These are phyloP conservation scores for Manis javanica DNA, from an alignment of 2,797 vertebrate species.

Conservation along the genomic window DNA sequence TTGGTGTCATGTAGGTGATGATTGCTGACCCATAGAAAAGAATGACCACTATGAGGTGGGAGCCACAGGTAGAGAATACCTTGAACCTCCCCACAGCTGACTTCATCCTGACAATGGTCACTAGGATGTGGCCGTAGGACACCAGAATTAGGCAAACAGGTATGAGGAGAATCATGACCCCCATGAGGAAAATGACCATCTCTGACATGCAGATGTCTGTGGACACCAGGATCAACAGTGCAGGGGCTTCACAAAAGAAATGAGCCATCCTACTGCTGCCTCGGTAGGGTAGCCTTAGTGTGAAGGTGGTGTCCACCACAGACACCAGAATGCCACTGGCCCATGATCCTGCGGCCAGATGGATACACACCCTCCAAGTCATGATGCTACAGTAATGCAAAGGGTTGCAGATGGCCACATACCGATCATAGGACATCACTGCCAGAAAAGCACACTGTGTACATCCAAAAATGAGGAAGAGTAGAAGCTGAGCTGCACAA, in stretches of 20 bases:
- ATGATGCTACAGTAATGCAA: slow-evolving; percentile 72
- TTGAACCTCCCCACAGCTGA: slow-evolving; percentile 61
- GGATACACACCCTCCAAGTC: slow-evolving; percentile 61
- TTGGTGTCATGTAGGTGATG: slow-evolving; percentile 72
- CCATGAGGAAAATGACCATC: slow-evolving; percentile 74
- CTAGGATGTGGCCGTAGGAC: slow-evolving; percentile 65
- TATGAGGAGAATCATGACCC: slow-evolving; percentile 70
- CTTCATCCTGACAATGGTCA: slow-evolving; percentile 69
- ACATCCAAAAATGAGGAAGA: slow-evolving; percentile 75
- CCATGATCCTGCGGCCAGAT: slow-evolving; percentile 72
- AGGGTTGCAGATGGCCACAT: slow-evolving; percentile 71
- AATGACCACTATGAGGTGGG: slow-evolving; percentile 67
- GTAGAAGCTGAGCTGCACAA: slow-evolving; percentile 66
- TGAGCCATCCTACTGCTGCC: slow-evolving; percentile 71
- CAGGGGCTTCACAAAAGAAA: slow-evolving; percentile 80
- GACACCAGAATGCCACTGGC: slow-evolving; percentile 71
- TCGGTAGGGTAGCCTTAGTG: slow-evolving; percentile 65
- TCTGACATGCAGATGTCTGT: slow-evolving; percentile 55
- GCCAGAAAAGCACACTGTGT: slow-evolving; percentile 73
- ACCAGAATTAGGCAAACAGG: slow-evolving; percentile 70
- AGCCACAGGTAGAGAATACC: slow-evolving; percentile 76
- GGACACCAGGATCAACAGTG: slow-evolving; percentile 66
- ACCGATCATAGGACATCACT: slow-evolving; percentile 76
- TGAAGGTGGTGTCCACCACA: slow-evolving; percentile 66
- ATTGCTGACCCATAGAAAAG: slow-evolving; percentile 74